phyloP scores from a whole-genome alignment of 2,113 vertebrate genomes.

The Austrofundulus limnaeus region DNA sequence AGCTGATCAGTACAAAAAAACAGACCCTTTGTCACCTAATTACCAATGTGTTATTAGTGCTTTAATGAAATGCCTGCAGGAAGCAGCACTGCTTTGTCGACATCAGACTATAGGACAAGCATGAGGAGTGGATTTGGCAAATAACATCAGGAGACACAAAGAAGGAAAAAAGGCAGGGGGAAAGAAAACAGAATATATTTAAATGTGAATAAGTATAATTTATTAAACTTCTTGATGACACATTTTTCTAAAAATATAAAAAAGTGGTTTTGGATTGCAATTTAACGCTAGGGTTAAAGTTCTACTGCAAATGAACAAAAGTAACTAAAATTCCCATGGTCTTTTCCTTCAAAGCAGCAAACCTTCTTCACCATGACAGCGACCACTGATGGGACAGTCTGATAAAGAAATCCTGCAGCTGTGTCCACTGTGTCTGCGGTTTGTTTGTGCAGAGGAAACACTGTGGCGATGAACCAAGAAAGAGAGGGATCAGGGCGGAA shows the following conservation, averaged over 20 bases:
- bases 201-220: slow-evolving; percentile 20
- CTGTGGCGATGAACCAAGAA: slow-evolving; percentile 61
- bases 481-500: slow-evolving; percentile 61
- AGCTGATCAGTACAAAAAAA: slow-evolving; percentile 77
- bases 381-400: slow-evolving; percentile 29
- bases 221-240: neutral
- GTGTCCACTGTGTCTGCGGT: slow-evolving; percentile 61
- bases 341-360: too few species aligned
- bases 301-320: too few species aligned
- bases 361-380: slow-evolving; percentile 9
- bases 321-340: too few species aligned
- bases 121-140: slow-evolving; percentile 46
- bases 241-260: slow-evolving; percentile 22
- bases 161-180: slow-evolving; percentile 4
- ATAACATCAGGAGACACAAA: slow-evolving; percentile 52
- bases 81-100: slow-evolving; percentile 56
- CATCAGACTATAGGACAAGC: slow-evolving; percentile 35
- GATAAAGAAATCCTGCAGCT: slow-evolving; percentile 27
- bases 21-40: slow-evolving; percentile 76
- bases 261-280: slow-evolving; percentile 11
- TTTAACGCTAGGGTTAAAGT: neutral
- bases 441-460: slow-evolving; percentile 62
- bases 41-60: slow-evolving; percentile 81
- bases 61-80: slow-evolving; percentile 81
- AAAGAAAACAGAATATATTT: slow-evolving; percentile 2